A percentile compares a stretch with the other conserved stretches of the same genome.
phyloP scores from a whole-genome alignment of 2,888 invertebrate genomes.

The Lottia scabra region DNA sequence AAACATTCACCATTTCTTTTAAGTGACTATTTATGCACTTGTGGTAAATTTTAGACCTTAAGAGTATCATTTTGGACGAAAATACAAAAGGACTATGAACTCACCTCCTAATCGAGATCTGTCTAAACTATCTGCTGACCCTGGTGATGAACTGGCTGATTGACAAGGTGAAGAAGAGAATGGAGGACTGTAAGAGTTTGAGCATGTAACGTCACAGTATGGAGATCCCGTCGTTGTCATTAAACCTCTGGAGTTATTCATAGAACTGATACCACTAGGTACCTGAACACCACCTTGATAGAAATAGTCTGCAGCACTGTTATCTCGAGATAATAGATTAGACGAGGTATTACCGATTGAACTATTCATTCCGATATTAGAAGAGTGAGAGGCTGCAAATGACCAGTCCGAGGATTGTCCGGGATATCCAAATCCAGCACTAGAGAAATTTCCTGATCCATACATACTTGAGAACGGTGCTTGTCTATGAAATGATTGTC shows the following conservation, averaged over 20 bases:
- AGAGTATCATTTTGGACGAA: too few species aligned
- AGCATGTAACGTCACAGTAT: slow-evolving; percentile 21
- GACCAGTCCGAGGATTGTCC: slow-evolving; percentile 27
- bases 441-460: slow-evolving; percentile 22
- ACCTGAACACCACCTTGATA: slow-evolving; percentile 24
- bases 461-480: slow-evolving; percentile 29
- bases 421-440: slow-evolving; percentile 26
- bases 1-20: too few species aligned
- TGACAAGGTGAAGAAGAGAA: slow-evolving; percentile 20
- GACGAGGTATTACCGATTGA: slow-evolving; percentile 17
- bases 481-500: slow-evolving; percentile 27
- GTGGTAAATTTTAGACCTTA: too few species aligned
- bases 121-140: slow-evolving; percentile 16
- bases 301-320: slow-evolving; percentile 14
- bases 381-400: slow-evolving; percentile 15
- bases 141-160: slow-evolving; percentile 19
- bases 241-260: slow-evolving; percentile 13
- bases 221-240: slow-evolving; percentile 17
- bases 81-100: background rate
- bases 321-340: slow-evolving; percentile 14
- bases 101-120: slow-evolving; percentile 16
- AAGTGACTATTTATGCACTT: too few species aligned
- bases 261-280: slow-evolving; percentile 13
- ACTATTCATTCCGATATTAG: slow-evolving; percentile 21
- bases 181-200: slow-evolving; percentile 21